Evolutionary conservation across 2,888 invertebrate species (phyloP).

Genomic region (Thelaira solivaga): DNA sequence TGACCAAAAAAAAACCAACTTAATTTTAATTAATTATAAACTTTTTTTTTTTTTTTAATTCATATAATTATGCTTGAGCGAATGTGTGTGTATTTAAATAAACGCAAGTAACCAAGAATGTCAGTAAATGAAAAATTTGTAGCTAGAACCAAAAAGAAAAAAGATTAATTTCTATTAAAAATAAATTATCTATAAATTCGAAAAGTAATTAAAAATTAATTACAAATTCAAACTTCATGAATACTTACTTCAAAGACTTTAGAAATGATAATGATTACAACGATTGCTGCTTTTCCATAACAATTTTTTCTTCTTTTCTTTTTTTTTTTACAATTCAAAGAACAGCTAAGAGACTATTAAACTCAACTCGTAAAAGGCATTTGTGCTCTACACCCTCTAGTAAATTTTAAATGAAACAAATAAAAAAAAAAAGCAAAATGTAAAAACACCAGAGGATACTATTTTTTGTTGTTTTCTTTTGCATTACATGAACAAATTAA

Average conservation of each 20-base stretch:
- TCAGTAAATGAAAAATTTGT: too few species aligned
- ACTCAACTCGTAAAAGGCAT: not conserved
- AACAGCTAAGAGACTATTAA: constrained; percentile 53
- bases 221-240: constrained; percentile 52
- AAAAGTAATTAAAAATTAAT: constrained; percentile 60
- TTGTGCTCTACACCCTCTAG: not conserved
- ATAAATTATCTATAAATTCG: constrained; percentile 36
- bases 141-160: too few species aligned
- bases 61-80: too few species aligned
- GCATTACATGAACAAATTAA: constrained; percentile 34
- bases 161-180: too few species aligned
- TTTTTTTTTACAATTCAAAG: constrained; percentile 41
- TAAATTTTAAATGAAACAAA: constrained; percentile 19
- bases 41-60: too few species aligned
- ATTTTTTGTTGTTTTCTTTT: constrained; percentile 29
- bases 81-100: too few species aligned
- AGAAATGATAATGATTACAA: constrained; percentile 42
- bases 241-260: constrained; percentile 58
- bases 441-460: constrained; percentile 30
- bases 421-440: constrained; percentile 22
- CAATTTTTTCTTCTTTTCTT: too few species aligned
- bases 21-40: too few species aligned
- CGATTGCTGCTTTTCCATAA: constrained; percentile 27
- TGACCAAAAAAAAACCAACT: too few species aligned
- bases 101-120: too few species aligned